Base-by-base conservation (phyloP, 2,113 vertebrate species). In the Porphyrio hochstetteri region DNA sequence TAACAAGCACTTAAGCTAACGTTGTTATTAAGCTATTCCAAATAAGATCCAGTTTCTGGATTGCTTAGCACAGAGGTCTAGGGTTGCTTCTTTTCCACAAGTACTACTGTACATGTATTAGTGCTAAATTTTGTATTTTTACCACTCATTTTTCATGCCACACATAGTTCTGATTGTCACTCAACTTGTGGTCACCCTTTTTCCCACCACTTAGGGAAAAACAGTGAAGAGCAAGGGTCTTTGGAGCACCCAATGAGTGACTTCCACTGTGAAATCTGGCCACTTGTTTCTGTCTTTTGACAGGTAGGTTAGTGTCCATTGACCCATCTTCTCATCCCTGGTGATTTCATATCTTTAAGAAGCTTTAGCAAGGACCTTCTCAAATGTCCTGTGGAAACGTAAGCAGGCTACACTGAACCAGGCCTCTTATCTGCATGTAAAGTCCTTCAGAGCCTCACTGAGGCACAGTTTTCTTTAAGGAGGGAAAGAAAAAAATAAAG, bases 401-500 rank as follows among this genome's bases (percentile, higher is more conserved):
- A 72, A 82, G 14, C 27, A 77, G 68, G 5, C 38, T 77, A 6
- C 72, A 60, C 72, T 84, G 16, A 63, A 82, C 40, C 74, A 59
- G 3, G 1, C 24, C 42, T 89, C 68, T 72, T 86, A 55, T 3
- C 28, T 70, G 5, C 31, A 12, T 4, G 10, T 9, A 16, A 25
- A 63, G 7, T 46, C 56, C 27, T 83, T 77, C 11, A 69, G 53
- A 94, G 70, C 7, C 17, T 72, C 14, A 0, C 14, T 29, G n/a
- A 35, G 13, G 21, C 40, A 86, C 7, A 24, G 11, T 53, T 65
- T 80, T 36, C 35, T 71, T 46, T 9, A 38, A 29, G 27, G 4
- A 4, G 1, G 19, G 50, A 23, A 38, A 5, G 5, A 1, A 25
- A 60, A n/a, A 36, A 5, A 16, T 29, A 20, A 19, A 14, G 6